Conservation (phyloP, 2,797 vertebrate genomes). For the Sciurus carolinensis region DNA sequence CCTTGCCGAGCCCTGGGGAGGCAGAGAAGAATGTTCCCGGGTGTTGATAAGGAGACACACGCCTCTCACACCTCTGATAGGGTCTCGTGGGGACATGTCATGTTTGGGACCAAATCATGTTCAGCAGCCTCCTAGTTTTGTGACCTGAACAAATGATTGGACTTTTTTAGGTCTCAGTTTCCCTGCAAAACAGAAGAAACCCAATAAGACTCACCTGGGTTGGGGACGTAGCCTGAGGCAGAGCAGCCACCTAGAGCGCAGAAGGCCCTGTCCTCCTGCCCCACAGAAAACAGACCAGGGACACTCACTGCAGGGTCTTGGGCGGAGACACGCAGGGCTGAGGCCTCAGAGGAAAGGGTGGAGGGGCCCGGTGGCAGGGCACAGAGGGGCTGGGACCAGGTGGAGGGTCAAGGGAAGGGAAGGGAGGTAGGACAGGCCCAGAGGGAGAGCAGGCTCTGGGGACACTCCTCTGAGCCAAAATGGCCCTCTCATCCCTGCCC, state of each 20-base stretch:
- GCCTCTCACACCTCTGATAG: background rate
- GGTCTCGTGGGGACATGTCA: too few relatives aligned
- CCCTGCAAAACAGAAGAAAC: background rate
- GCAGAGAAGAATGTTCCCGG: too few relatives aligned
- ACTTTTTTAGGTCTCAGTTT: background rate
- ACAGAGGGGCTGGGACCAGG: background rate
- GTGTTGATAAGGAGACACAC: accelerated
- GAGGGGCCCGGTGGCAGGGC: background rate
- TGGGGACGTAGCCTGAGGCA: too few relatives aligned
- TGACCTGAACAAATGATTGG: background rate
- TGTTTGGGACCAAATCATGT: background rate
- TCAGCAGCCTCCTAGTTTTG: background rate
- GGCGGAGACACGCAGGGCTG: too few relatives aligned
- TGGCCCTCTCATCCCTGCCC: background rate
- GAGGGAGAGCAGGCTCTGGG: background rate
- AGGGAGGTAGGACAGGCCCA: background rate
- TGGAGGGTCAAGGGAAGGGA: background rate
- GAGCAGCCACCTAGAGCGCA: too few relatives aligned
- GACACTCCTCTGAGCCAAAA: background rate
- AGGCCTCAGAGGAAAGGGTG: background rate
- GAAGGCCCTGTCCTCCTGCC: too few relatives aligned
- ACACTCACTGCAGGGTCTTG: too few relatives aligned
- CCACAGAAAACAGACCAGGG: too few relatives aligned
- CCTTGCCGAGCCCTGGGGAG: background rate
- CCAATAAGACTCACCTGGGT: background rate